A percentile compares a stretch with the other conserved stretches of the same genome.
Evolutionary conservation across 1,140 invertebrate genomes (phyloP).

Genomic region (Dryas iulia): DNA sequence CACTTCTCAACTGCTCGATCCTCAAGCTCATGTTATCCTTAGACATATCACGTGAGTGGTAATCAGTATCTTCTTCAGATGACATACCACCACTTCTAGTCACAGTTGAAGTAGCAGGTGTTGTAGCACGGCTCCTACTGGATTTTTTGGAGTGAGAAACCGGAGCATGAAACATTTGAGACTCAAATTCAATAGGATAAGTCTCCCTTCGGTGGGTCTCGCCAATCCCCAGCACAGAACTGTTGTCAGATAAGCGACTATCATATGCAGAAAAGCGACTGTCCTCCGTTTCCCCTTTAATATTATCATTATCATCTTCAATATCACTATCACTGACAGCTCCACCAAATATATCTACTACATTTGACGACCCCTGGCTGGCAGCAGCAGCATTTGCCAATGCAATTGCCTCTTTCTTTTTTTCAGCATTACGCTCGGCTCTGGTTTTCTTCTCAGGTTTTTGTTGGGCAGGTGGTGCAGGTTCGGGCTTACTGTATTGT

Average conservation of each 20-base stretch:
- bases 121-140: constrained; percentile 27
- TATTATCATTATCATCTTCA: constrained; percentile 82
- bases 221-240: constrained; percentile 84
- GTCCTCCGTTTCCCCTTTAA: constrained; percentile 90
- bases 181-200: constrained; percentile 47
- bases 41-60: constrained; percentile 46
- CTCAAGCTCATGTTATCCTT: constrained; percentile 80
- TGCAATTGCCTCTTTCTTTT: constrained; percentile 60
- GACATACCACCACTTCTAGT: constrained; percentile 45
- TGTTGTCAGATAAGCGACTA: constrained; percentile 88
- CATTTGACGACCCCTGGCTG: constrained; percentile 57
- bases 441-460: constrained; percentile 78
- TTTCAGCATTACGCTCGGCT: constrained; percentile 47
- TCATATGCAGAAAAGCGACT: constrained; percentile 88
- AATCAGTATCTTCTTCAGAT: constrained; percentile 60
- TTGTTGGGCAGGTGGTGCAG: constrained; percentile 50
- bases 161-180: constrained; percentile 55
- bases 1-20: constrained; percentile 82
- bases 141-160: constrained; percentile 27
- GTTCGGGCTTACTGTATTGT: constrained; percentile 77
- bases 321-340: constrained; percentile 91
- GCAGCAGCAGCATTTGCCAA: neutral
- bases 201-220: constrained; percentile 51
- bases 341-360: constrained; percentile 92
- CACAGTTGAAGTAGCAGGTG: constrained; percentile 38